phyloP scores from a whole-genome alignment of 2,797 vertebrate genomes.

The Glyptemys insculpta region DNA sequence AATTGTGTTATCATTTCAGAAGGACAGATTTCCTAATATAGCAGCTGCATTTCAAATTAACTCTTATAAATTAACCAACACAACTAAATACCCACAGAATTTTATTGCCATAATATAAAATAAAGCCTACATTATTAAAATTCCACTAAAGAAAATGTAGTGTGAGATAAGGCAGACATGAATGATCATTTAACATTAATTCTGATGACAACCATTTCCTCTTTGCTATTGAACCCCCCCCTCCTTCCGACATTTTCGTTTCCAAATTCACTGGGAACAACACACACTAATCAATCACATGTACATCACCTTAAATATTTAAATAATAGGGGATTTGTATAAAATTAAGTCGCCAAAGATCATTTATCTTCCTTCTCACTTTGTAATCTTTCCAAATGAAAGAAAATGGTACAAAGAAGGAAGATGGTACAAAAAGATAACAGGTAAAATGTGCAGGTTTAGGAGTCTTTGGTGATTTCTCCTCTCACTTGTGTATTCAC shows the following conservation, averaged over 20 bases:
- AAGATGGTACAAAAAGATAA: not conserved
- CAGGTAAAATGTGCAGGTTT: not conserved
- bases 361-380: conserved; percentile 44
- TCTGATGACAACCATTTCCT: conserved; percentile 64
- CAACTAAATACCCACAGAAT: conserved; percentile 57
- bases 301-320: not conserved
- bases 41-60: conserved; percentile 72
- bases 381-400: not conserved
- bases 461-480: not conserved
- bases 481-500: not conserved
- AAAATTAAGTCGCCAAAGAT: not conserved
- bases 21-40: conserved; percentile 55
- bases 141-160: conserved; percentile 61
- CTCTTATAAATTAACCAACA: conserved; percentile 67
- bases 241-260: conserved; percentile 62
- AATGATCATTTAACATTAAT: conserved; percentile 76
- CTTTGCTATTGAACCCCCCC: conserved; percentile 43
- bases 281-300: conserved; percentile 60
- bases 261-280: conserved; percentile 63
- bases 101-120: conserved; percentile 64
- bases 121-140: conserved; percentile 75
- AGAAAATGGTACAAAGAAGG: not conserved
- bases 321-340: too few relatives aligned
- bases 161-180: conserved; percentile 50
- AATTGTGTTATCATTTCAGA: conserved; percentile 56